Base-by-base conservation (phyloP, 2,797 vertebrate genomes). In the Epinephelus awoara region DNA sequence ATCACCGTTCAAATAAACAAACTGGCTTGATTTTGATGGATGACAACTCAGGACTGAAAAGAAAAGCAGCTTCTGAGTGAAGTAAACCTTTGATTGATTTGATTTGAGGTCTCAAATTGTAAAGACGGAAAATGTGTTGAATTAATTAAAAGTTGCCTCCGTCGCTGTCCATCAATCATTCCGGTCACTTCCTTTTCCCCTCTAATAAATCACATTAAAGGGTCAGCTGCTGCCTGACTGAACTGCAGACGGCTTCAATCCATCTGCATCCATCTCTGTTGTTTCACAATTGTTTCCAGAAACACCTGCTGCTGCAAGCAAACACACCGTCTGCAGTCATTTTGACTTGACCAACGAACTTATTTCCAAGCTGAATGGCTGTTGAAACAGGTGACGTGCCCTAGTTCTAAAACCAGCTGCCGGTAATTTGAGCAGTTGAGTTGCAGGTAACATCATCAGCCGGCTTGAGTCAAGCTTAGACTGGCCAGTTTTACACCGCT, bases 141-240 rank as follows among this genome's bases (percentile, higher is more conserved):
- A 29, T 29, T 29, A 29, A 29, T 77, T 75, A 61, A 65, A 49
- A 21, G 67, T 27, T 21, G 34, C 34, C 34, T 34, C 34, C 0
- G 34, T 34, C 7, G 34, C 34, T 34, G 6, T 18, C 57, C 51
- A n/a, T 21, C 18, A 47, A 34, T 76, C 23, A 29, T 10, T 68
- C 67, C 57, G 29, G 44, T 57, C 65, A 57, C 15, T 72, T 76
- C 63, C 12, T 61, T 29, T 55, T 72, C 80, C 72, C 55, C 77
- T 62, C 68, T 29, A 51, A 69, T 75, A 80, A 23, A 74, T 75
- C 0, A 29, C 18, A 63, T 40, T 56, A 19, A 75, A 62, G 51
- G 56, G 61, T 75, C 83, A 72, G 74, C 52, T n/a, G 74, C 61
- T 0, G 71, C 19, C 1, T 7, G 34, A 34, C 7, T 34, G 34